Evolutionary conservation across 1,140 invertebrate species (phyloP).

Genomic region (Adelges cooleyi): DNA sequence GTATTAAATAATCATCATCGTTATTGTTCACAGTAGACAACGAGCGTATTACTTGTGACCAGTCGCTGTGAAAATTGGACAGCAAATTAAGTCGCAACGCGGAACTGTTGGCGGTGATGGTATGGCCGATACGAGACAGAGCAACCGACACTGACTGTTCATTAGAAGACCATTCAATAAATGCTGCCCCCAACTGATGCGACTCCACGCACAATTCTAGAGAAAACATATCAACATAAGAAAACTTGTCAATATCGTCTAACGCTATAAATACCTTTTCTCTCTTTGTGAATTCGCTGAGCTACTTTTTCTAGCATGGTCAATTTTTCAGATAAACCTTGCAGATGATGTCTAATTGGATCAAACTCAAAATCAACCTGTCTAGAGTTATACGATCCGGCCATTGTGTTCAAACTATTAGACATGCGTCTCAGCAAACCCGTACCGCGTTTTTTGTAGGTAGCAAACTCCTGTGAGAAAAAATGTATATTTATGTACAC

Average conservation of each 20-base stretch:
- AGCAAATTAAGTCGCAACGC: slow-evolving; percentile 1
- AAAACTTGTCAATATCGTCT: too few relatives aligned
- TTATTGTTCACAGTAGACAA: too few relatives aligned
- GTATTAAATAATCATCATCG: neutral
- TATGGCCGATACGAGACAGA: slow-evolving; percentile 10
- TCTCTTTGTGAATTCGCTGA: slow-evolving; percentile 29
- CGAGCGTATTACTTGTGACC: slow-evolving; percentile 14
- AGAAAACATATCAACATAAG: neutral
- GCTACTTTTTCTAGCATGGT: slow-evolving; percentile 27
- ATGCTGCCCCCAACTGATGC: slow-evolving; percentile 6
- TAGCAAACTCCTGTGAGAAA: slow-evolving; percentile 26
- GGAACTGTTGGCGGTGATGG: slow-evolving; percentile 6
- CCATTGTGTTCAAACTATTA: slow-evolving; percentile 29
- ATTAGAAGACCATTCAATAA: slow-evolving; percentile 24
- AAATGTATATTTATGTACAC: neutral
- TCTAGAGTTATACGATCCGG: slow-evolving; percentile 24
- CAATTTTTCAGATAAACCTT: slow-evolving; percentile 29
- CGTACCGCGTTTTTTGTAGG: slow-evolving; percentile 26
- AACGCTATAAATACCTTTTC: slow-evolving; percentile 29
- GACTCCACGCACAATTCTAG: slow-evolving; percentile 21
- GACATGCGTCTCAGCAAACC: slow-evolving; percentile 29
- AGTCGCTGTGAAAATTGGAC: neutral
- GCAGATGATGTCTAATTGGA: slow-evolving; percentile 19
- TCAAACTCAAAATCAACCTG: slow-evolving; percentile 30
- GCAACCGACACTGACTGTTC: slow-evolving; percentile 9